Evolutionary conservation across 2,797 vertebrate species (phyloP).

Genomic region (Hypotaenidia philippensis): DNA sequence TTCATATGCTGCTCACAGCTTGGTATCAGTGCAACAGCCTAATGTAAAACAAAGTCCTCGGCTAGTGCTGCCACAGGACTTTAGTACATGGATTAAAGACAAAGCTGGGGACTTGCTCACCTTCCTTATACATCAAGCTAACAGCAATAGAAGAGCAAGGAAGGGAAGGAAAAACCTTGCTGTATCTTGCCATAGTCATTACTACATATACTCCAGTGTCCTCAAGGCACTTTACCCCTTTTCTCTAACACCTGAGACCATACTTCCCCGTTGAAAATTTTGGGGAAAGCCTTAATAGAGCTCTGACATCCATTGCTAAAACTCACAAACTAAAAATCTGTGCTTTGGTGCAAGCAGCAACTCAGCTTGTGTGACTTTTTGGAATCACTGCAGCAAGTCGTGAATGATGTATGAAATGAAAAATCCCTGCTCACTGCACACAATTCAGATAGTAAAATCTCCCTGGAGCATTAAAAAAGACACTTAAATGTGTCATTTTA

Average conservation of each 20-base stretch:
- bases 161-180: background rate
- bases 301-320: background rate
- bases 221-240: background rate
- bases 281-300: background rate
- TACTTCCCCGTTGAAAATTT: background rate
- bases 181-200: background rate
- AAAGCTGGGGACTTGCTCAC: background rate
- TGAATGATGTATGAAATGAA: constrained; percentile 73
- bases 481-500: constrained; percentile 62
- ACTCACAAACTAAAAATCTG: constrained; percentile 1
- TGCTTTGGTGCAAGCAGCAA: background rate
- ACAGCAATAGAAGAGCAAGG: background rate
- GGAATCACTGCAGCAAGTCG: constrained; percentile 58
- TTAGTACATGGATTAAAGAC: background rate
- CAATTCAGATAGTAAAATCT: constrained; percentile 64
- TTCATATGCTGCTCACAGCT: background rate
- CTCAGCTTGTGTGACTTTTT: constrained; percentile 19
- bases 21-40: background rate
- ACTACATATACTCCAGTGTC: background rate
- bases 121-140: background rate
- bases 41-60: background rate
- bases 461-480: constrained; percentile 45
- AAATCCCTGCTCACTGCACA: constrained; percentile 64
- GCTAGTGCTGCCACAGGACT: background rate
- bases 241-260: background rate